A percentile compares a stretch with the other conserved stretches of the same genome.
Conservation (phyloP, 2,113 vertebrate genomes). For the Apodemus sylvaticus region DNA sequence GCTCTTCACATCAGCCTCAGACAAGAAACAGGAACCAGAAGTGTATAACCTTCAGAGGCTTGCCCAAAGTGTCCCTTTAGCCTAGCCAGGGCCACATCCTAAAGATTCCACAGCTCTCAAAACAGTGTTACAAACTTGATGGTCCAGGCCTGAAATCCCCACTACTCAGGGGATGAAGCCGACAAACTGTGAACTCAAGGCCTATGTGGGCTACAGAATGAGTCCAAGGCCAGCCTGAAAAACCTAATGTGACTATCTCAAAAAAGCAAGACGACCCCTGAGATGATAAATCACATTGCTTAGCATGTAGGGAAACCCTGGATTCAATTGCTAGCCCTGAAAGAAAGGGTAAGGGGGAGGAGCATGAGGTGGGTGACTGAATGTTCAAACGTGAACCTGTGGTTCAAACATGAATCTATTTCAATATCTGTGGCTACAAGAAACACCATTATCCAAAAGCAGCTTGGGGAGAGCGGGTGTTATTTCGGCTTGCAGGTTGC, state of each 20-base stretch:
- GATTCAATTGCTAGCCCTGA: background rate
- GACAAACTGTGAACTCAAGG: no score
- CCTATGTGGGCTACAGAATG: background rate
- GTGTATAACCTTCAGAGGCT: background rate
- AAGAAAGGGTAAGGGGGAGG: background rate
- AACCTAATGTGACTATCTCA: background rate
- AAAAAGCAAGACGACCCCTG: background rate
- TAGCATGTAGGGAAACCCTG: background rate
- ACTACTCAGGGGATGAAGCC: background rate
- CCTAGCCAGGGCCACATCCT: background rate
- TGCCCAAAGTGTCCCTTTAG: no score
- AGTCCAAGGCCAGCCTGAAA: background rate
- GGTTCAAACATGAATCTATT: background rate
- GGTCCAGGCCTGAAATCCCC: background rate
- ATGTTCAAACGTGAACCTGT: background rate
- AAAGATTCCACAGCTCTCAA: background rate
- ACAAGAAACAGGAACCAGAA: background rate
- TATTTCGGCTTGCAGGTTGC: background rate
- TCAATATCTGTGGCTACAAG: background rate
- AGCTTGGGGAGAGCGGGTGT: background rate
- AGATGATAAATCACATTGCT: background rate
- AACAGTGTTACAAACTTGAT: background rate
- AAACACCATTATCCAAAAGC: background rate
- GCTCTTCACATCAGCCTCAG: background rate
- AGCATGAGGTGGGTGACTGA: background rate